phyloP scores from a whole-genome alignment of 37 sponge, comb jelly and placozoan genomes.

The Oopsacas minuta region DNA sequence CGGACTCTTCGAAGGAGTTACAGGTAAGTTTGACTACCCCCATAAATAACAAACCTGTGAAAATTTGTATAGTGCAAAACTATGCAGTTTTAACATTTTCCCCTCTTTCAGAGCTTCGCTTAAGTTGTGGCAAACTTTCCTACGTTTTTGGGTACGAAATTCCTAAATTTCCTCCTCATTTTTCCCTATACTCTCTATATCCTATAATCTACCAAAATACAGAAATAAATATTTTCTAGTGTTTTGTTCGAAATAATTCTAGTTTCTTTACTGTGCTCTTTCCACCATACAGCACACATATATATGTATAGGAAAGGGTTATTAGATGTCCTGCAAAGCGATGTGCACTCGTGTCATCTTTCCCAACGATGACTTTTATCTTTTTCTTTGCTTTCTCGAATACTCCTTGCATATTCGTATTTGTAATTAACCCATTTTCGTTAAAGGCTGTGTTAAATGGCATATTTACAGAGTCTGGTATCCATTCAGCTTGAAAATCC shows the following conservation, averaged over 20 bases:
- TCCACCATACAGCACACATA: slow-evolving; percentile 59
- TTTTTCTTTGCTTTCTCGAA: slow-evolving; percentile 23
- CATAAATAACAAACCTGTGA: too few species aligned
- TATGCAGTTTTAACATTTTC: too few species aligned
- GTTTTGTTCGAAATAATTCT: background rate
- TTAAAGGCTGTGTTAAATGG: slow-evolving; percentile 44
- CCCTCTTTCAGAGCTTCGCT: too few species aligned
- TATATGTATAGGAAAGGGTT: slow-evolving; percentile 37
- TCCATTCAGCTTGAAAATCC: background rate
- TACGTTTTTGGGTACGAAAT: too few species aligned
- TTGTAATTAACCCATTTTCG: slow-evolving; percentile 33
- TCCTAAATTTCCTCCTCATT: too few species aligned
- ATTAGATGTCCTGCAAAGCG: slow-evolving; percentile 65
- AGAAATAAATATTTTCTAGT: background rate
- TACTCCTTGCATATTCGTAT: background rate
- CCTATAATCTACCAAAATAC: background rate
- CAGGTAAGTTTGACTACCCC: background rate
- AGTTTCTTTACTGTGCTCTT: background rate
- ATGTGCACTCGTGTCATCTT: slow-evolving; percentile 21
- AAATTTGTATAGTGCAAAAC: too few species aligned
- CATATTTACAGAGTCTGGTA: slow-evolving; percentile 46
- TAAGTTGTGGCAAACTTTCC: too few species aligned
- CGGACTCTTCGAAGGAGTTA: background rate
- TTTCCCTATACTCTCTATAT: too few species aligned
- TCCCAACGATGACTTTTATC: slow-evolving; percentile 45